A percentile compares a stretch with the other conserved stretches of the same genome.
phyloP scores from a whole-genome alignment of 2,113 vertebrate genomes.

The Marmota flaviventris region DNA sequence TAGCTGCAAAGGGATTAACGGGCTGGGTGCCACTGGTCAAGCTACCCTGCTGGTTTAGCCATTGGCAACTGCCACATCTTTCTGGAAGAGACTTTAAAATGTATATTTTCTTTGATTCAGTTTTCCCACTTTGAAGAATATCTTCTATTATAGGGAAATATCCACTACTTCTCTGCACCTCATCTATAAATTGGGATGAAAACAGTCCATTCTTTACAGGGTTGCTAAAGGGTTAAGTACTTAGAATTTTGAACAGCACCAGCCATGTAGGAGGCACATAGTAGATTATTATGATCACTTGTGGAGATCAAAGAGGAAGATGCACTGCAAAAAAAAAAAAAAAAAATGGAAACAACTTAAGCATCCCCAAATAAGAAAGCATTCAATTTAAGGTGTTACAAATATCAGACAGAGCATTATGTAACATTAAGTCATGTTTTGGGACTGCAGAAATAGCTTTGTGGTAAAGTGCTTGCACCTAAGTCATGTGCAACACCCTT shows the following conservation, averaged over 20 bases:
- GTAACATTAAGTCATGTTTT: slow-evolving; percentile 12
- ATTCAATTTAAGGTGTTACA: not conserved
- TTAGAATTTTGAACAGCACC: not conserved
- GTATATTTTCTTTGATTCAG: not conserved
- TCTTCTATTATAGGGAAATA: not conserved
- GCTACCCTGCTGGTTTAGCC: not conserved
- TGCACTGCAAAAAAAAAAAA: not conserved
- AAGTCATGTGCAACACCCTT: too few species aligned
- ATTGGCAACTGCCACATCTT: not conserved
- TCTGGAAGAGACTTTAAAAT: not conserved
- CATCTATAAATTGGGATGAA: not conserved
- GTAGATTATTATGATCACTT: not conserved
- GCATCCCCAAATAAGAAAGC: not conserved
- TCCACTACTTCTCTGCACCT: not conserved
- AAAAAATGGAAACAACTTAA: slow-evolving; percentile 25
- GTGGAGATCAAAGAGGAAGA: not conserved
- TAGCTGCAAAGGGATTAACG: not conserved
- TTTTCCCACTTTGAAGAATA: not conserved
- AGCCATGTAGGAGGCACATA: not conserved
- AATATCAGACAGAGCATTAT: not conserved
- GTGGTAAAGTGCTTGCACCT: too few species aligned
- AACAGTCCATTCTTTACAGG: not conserved
- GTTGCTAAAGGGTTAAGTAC: not conserved
- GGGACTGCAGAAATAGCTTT: not conserved
- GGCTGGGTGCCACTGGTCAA: not conserved